These are phyloP conservation scores for Exaiptasia diaphana DNA, from an alignment of 64 coral and sea anemone species.

Conservation along the genomic window DNA sequence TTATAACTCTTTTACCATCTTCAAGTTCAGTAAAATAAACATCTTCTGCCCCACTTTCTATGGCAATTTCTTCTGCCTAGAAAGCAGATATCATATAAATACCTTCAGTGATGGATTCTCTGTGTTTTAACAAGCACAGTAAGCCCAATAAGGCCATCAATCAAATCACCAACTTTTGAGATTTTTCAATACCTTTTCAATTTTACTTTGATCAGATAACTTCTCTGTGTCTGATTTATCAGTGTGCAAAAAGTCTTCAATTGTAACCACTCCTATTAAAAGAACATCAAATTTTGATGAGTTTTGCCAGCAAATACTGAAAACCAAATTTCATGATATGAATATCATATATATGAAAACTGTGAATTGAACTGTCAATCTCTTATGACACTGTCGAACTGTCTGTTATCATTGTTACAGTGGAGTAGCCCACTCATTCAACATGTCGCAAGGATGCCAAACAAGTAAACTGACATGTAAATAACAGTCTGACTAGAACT, in stretches of 20 bases:
- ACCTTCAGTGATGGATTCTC: not conserved
- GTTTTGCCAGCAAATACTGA: too few relatives aligned
- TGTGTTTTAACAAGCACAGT: not conserved
- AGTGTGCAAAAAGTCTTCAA: conserved; percentile 8
- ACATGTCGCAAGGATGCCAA: too few relatives aligned
- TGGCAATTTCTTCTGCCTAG: conserved; percentile 92
- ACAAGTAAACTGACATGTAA: too few relatives aligned
- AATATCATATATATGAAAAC: too few relatives aligned
- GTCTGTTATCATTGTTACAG: too few relatives aligned
- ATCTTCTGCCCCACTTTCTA: conserved; percentile 90
- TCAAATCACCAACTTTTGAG: not conserved
- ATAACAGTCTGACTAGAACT: too few relatives aligned
- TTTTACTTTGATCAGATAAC: conserved; percentile 18
- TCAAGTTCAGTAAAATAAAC: conserved; percentile 76
- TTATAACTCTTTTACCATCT: conserved; percentile 68
- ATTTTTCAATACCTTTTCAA: conserved; percentile 7
- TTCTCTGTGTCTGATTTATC: not conserved
- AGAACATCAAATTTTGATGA: not conserved
- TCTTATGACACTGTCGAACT: too few relatives aligned
- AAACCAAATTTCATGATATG: too few relatives aligned
- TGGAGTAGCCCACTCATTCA: too few relatives aligned
- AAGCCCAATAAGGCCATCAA: too few relatives aligned
- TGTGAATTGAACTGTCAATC: too few relatives aligned
- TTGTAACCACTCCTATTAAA: not conserved
- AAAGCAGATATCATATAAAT: not conserved